These are phyloP conservation scores for Dasypolia templi DNA, from an alignment of 2,888 invertebrate species.

Conservation along the genomic window DNA sequence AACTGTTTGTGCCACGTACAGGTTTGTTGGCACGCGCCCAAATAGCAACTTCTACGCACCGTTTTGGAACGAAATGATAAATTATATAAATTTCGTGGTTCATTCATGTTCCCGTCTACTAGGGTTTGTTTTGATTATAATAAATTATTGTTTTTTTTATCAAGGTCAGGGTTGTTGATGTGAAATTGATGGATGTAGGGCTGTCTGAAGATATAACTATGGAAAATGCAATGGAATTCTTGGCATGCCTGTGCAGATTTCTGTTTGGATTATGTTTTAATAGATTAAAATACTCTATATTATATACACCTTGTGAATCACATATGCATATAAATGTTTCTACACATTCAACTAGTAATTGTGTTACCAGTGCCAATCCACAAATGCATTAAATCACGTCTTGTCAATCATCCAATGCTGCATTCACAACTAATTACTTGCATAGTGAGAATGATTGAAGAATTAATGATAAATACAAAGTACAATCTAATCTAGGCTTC, in stretches of 20 bases:
- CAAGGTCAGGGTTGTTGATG: slow-evolving; percentile 48
- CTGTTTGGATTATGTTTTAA: background rate
- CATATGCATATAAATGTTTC: too few species aligned
- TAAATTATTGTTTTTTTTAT: slow-evolving; percentile 35
- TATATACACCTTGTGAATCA: too few species aligned
- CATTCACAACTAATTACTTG: slow-evolving; percentile 33
- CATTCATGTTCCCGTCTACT: slow-evolving; percentile 52
- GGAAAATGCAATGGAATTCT: background rate
- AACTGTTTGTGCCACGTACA: slow-evolving; percentile 22
- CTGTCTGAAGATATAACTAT: slow-evolving; percentile 4
- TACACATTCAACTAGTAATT: too few species aligned
- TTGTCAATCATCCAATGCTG: background rate
- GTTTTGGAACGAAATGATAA: slow-evolving; percentile 47
- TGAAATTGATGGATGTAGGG: background rate
- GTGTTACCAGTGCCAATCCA: slow-evolving; percentile 34
- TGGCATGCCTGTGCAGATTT: background rate
- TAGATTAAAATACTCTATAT: too few species aligned
- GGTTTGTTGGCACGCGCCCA: slow-evolving; percentile 55
- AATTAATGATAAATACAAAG: slow-evolving; percentile 20
- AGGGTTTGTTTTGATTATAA: slow-evolving; percentile 38
- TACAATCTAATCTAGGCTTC: background rate
- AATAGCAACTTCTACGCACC: slow-evolving; percentile 48
- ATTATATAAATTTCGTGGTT: slow-evolving; percentile 54
- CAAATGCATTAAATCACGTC: slow-evolving; percentile 41
- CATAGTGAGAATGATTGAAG: slow-evolving; percentile 1